phyloP scores from a whole-genome alignment of 2,888 invertebrate species.

The Scaptomyza cyrtandrae region DNA sequence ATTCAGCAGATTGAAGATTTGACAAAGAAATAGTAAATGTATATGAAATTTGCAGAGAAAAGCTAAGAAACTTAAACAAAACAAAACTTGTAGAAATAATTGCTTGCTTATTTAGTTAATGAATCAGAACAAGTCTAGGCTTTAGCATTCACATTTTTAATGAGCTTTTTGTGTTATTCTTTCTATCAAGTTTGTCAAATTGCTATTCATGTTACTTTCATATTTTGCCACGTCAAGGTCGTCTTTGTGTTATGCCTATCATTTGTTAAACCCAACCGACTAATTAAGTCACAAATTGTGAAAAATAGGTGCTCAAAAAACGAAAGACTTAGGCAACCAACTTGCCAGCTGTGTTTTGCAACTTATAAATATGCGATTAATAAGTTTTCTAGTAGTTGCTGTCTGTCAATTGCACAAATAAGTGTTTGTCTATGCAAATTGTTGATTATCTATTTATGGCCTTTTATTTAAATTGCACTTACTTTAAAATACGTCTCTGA shows the following conservation, averaged over 20 bases:
- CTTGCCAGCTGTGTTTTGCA: constrained; percentile 29
- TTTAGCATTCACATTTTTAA: background rate
- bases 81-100: background rate
- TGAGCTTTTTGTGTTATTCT: constrained; percentile 1
- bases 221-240: constrained; percentile 39
- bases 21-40: background rate
- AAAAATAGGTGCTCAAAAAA: constrained; percentile 29
- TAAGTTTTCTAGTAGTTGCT: constrained; percentile 43
- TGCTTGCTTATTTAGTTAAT: background rate
- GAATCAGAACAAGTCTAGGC: background rate
- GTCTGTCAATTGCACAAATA: constrained; percentile 45
- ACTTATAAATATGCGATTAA: constrained; percentile 16
- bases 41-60: too few species aligned
- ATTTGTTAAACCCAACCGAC: constrained; percentile 26
- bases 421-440: constrained; percentile 46
- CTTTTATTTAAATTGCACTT: constrained; percentile 67
- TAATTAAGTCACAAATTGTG: constrained; percentile 54
- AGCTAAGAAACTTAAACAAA: background rate
- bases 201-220: constrained; percentile 33
- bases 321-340: constrained; percentile 71
- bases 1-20: constrained; percentile 9
- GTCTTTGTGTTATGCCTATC: constrained; percentile 31
- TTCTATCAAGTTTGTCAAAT: constrained; percentile 1
- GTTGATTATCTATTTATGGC: constrained; percentile 36
- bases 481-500: constrained; percentile 54